Base-by-base conservation (phyloP, 2,113 vertebrate species). In the Fregetta grallaria region DNA sequence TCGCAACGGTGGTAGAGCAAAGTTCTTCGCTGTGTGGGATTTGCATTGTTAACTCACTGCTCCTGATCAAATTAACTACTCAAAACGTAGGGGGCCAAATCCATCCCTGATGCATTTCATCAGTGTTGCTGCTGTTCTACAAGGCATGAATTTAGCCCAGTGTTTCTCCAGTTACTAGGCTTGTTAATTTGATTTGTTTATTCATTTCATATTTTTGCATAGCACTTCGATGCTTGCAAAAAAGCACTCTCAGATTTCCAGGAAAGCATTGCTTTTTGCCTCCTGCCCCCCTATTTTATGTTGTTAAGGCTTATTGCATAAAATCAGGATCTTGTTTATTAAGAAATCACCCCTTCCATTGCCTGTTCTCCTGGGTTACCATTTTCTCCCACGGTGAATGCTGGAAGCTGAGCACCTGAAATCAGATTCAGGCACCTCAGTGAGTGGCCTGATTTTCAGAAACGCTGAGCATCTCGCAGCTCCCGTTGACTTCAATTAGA, bases 361-460 rank as follows among this genome's bases (percentile, higher is more conserved):
- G 76, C 89, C 47, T 72, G 45, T 32, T 86, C 61, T 74, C 79
- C 55, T 32, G 47, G 65, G 52, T 68, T 79, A 13, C 91, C 80
- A 19, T 84, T 89, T 91, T 89, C 23, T 78, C 53, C 47, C 50
- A 38, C 0, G 0, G 58, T 30, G 59, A 91, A 42, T 27, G 38
- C 77, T 62, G 45, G 52, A 44, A 70, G 55, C 72, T 72, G 70
- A 91, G 83, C 44, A 82, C 89, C 95, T 95, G 76, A 94, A 95
- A 94, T 92, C 91, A 97, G 58, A 78, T 85, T 81, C 89, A 53
- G 95, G 81, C 18, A 2, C 86, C 84, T 96, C 84, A 66, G 7
- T 32, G 94, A 95, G 91, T 63, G 84, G 87, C 95, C 96, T 96
- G 94, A 94, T 97, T 97, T 97, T 91, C 58, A 65, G 79, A 92